Percentiles rank a stretch among this genome's conserved stretches.
phyloP scores from a whole-genome alignment of 2,888 invertebrate species.

The Nipponacmea schrenckii region DNA sequence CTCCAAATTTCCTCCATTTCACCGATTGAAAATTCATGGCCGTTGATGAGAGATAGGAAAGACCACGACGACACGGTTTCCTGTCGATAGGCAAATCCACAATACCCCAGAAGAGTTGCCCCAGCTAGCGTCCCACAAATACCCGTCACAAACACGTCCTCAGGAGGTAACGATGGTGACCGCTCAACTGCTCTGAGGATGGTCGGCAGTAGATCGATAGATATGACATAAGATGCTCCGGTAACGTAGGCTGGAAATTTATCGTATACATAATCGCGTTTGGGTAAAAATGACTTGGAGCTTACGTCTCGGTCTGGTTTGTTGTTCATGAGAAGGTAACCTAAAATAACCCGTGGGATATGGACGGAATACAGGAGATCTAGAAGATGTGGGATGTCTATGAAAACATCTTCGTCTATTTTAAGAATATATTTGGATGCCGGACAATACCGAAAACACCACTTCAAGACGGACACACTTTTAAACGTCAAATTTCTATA shows the following conservation, averaged over 20 bases:
- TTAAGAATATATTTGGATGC: neutral
- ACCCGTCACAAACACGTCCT: neutral
- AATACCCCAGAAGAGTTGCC: neutral
- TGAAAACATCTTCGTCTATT: neutral
- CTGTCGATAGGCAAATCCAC: neutral
- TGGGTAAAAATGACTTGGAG: neutral
- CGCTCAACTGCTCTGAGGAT: neutral
- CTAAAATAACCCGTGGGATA: neutral
- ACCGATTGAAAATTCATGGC: too few relatives aligned
- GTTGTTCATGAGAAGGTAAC: neutral
- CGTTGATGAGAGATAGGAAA: too few relatives aligned
- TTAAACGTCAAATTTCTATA: neutral
- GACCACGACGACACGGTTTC: neutral
- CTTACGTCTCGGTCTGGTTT: neutral
- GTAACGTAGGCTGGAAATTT: neutral
- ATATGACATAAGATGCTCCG: neutral
- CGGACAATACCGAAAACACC: neutral
- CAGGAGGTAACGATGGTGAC: neutral
- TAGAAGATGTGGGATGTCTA: neutral
- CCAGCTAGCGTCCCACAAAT: neutral
- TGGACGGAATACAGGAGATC: neutral
- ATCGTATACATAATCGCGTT: neutral
- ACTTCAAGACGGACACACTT: neutral
- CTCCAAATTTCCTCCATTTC: too few relatives aligned
- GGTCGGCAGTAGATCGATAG: neutral